Percentiles rank a stretch among this genome's conserved stretches.
Conservation (phyloP, 2,888 invertebrate species). For the Lithophane socia region DNA sequence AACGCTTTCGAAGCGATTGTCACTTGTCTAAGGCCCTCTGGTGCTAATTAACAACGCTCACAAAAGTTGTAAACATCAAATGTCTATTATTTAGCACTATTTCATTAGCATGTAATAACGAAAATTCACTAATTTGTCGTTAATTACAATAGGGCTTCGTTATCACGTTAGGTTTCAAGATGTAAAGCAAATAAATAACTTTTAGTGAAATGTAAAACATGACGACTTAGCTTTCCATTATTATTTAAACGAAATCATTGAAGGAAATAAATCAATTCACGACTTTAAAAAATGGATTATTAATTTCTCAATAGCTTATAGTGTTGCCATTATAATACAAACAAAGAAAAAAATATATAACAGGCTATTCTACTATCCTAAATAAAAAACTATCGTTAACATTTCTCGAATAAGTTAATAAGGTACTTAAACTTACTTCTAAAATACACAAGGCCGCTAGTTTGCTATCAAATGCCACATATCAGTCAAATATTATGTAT, state of each 20-base stretch:
- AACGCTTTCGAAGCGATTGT: no score
- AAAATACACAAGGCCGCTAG: constrained; percentile 57
- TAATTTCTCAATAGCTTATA: constrained; percentile 14
- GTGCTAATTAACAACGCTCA: background rate
- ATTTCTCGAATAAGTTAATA: constrained; percentile 64
- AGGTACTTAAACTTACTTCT: constrained; percentile 61
- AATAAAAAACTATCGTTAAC: constrained; percentile 44
- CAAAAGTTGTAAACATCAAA: background rate
- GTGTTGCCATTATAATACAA: constrained; percentile 51
- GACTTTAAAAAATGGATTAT: background rate
- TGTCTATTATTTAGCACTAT: background rate
- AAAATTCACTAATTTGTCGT: background rate
- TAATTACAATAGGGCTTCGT: background rate
- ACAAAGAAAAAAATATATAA: constrained; percentile 42
- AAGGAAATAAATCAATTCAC: background rate
- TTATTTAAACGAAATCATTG: background rate
- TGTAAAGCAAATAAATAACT: background rate
- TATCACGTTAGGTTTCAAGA: background rate
- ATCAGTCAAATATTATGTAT: constrained; percentile 44
- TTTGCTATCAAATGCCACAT: constrained; percentile 53
- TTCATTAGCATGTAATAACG: background rate
- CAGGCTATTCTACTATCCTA: constrained; percentile 40
- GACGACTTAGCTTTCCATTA: background rate
- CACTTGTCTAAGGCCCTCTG: no score
- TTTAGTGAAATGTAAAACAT: background rate